Percentiles rank a stretch among this genome's conserved stretches.
Conservation (phyloP, 2,888 invertebrate genomes). For the Adineta ricciae region DNA sequence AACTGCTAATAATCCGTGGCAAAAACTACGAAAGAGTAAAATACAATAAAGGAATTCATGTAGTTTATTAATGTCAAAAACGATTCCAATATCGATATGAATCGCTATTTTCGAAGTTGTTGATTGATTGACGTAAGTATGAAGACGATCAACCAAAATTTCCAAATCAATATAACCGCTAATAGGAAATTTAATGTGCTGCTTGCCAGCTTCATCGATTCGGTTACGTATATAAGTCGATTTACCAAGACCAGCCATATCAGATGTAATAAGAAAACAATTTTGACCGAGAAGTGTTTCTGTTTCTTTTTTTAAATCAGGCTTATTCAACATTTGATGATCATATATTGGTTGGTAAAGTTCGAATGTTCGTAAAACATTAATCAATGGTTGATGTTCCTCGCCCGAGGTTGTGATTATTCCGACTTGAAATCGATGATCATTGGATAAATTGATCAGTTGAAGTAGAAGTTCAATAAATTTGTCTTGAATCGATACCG, state of each 20-base stretch:
- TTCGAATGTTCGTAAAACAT: background rate
- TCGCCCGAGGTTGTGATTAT: background rate
- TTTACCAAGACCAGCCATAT: background rate
- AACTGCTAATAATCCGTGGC: background rate
- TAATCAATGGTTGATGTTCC: background rate
- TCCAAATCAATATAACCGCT: background rate
- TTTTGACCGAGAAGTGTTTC: background rate
- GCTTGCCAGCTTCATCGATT: background rate
- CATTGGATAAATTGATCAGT: background rate
- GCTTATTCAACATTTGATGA: background rate
- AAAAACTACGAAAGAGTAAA: conserved; percentile 14
- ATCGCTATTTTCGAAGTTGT: background rate
- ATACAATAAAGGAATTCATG: background rate
- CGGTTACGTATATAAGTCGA: background rate
- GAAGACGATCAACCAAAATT: background rate
- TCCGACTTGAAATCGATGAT: background rate
- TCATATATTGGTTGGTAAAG: background rate
- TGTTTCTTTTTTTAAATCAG: background rate
- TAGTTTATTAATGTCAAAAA: background rate
- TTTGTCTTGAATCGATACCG: background rate
- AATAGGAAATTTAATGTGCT: background rate
- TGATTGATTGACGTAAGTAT: background rate
- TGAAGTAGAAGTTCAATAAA: background rate
- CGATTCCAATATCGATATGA: background rate
- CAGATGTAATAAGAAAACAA: background rate